Conservation (phyloP, 2,797 vertebrate species). For the Enteromius argenteus region DNA sequence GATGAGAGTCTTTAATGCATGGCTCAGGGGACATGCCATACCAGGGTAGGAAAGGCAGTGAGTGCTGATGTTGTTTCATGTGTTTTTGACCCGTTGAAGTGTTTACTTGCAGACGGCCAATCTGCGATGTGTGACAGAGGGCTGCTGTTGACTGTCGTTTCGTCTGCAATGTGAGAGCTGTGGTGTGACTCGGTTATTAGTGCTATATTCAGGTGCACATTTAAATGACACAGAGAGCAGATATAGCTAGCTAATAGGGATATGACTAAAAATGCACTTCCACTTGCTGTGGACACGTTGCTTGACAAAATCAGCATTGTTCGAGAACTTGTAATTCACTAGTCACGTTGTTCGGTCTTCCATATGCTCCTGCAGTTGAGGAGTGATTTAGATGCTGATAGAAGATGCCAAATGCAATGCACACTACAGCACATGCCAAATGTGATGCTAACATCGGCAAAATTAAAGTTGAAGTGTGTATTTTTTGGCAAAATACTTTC, state of each 20-base stretch:
- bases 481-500: background rate
- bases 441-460: background rate
- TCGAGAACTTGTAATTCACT: background rate
- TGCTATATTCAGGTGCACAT: constrained; percentile 5
- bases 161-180: constrained; percentile 9
- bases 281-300: constrained; percentile 13
- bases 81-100: constrained; percentile 56
- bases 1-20: constrained; percentile 57
- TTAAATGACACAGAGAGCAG: constrained; percentile 16
- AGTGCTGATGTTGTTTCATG: constrained; percentile 49
- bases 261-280: background rate
- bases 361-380: background rate
- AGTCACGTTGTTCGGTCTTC: background rate
- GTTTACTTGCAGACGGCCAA: constrained; percentile 45
- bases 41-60: constrained; percentile 39
- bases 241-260: constrained; percentile 21
- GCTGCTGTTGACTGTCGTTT: constrained; percentile 39
- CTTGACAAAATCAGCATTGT: constrained; percentile 6
- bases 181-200: constrained; percentile 21
- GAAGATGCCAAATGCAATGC: constrained; percentile 9
- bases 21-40: constrained; percentile 56
- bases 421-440: constrained; percentile 1
- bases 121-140: constrained; percentile 25
- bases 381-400: constrained; percentile 6
- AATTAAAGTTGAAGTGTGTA: constrained; percentile 5